These are phyloP conservation scores for Cyclophora punctaria DNA, from an alignment of 2,888 invertebrate species.

Conservation along the genomic window DNA sequence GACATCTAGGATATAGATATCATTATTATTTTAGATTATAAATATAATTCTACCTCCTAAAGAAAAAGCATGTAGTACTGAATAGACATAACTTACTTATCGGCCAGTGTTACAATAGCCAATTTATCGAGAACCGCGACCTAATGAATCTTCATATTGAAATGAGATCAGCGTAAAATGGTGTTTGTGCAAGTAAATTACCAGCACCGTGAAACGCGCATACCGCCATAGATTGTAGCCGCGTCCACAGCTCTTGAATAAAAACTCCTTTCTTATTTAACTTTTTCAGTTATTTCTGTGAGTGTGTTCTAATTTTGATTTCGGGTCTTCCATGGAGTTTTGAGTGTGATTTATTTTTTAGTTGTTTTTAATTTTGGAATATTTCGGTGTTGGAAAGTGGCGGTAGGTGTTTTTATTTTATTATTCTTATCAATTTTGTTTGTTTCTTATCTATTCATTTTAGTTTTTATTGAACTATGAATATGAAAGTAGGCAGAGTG, in stretches of 20 bases:
- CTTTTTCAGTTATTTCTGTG: constrained; percentile 13
- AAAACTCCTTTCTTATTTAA: constrained; percentile 17
- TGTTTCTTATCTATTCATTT: too few species aligned
- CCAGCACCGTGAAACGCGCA: constrained; percentile 41
- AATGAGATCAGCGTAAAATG: neutral
- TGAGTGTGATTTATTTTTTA: constrained; percentile 12
- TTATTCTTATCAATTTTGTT: too few species aligned
- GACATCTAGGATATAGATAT: too few species aligned
- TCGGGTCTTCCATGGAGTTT: constrained; percentile 13
- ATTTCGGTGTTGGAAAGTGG: neutral
- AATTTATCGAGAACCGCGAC: neutral
- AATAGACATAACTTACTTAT: constrained; percentile 6
- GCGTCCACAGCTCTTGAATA: constrained; percentile 43
- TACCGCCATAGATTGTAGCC: constrained; percentile 49
- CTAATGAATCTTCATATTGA: neutral
- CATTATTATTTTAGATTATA: too few species aligned
- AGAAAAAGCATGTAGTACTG: too few species aligned
- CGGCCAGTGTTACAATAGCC: constrained; percentile 19
- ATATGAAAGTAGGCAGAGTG: too few species aligned
- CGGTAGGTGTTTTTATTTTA: constrained; percentile 7
- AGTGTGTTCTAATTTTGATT: constrained; percentile 10
- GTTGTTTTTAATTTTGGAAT: too few species aligned
- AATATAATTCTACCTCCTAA: too few species aligned
- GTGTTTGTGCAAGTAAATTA: constrained; percentile 38
- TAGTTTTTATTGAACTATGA: too few species aligned